These are phyloP conservation scores for Hafferia zeledoni DNA, from an alignment of 2,797 vertebrate genomes.

Conservation along the genomic window DNA sequence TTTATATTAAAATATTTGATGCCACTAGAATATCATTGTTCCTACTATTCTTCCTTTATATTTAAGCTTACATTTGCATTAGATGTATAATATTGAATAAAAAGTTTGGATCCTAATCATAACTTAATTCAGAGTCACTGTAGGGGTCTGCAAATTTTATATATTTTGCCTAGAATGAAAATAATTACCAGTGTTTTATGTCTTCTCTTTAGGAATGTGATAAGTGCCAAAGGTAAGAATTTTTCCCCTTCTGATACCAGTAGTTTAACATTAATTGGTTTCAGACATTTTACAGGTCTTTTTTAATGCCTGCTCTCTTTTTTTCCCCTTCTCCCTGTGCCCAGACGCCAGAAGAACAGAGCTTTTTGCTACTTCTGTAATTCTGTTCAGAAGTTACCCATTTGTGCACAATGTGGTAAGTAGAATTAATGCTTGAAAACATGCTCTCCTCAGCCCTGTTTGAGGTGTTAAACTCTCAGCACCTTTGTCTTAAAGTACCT, in stretches of 20 bases:
- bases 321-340: conserved; percentile 4
- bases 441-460: background rate
- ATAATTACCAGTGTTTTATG: conserved; percentile 37
- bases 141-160: background rate
- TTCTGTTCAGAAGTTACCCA: conserved; percentile 92
- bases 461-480: background rate
- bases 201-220: conserved; percentile 90
- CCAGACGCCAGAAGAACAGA: conserved; percentile 96
- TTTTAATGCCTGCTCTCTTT: conserved; percentile 3
- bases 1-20: background rate
- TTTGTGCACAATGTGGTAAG: conserved; percentile 98
- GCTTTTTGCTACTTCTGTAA: conserved; percentile 98
- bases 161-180: background rate
- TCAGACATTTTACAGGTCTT: background rate
- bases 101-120: background rate
- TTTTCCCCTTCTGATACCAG: background rate
- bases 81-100: background rate
- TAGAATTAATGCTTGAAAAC: conserved; percentile 9
- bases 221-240: conserved; percentile 93
- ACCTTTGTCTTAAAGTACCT: background rate
- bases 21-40: background rate
- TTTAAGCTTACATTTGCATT: background rate
- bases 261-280: background rate
- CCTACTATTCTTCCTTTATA: background rate
- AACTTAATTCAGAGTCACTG: background rate